Evolutionary conservation across 2,113 vertebrate species (phyloP), one percentile per base, ranked within the genome.

Genomic region (Cynoglossus semilaevis): DNA sequence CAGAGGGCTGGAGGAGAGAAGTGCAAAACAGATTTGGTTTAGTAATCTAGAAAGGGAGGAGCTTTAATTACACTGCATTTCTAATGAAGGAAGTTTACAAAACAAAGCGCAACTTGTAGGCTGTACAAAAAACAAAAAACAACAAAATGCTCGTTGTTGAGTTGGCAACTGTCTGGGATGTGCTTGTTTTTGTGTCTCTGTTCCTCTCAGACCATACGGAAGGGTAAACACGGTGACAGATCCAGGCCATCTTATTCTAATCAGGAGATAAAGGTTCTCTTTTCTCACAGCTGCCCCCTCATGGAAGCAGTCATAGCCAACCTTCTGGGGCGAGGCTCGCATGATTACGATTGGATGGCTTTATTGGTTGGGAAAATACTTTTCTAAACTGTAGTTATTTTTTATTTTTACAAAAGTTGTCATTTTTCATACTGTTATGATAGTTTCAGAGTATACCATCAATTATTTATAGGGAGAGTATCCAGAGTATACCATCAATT

Each of bases 221-320:
- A 91, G 89, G 89, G 59, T 93, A 91, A 94, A 94, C 92, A 92
- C 88, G 91, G 88, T 95, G 93, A 95, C 94, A 96, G 93, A 97
- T 95, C 93, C 94, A 96, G 94, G 95, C 92, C 94, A 95, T 94
- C 94, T 97, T 95, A 96, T 98, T 98, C 94, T 97, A 95, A 97
- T 95, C 91, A 93, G 90, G 89, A 92, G 88, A 91, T 94, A 94
- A 95, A 93, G 92, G 91, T 91, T 92, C 90, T 92, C 91, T 89
- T 91, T 91, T 88, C 75, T 65, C 90, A 89, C 94, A 94, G 94
- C 93, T 94, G 91, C 92, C 89, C 90, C 85, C 92, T 90, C 92
- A 91, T 90, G 79, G 86, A 91, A 86, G 83, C 87, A 84, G 29
- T 70, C 80, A 89, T 88, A 81, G 88, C 85, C 82, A 84, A 88